A percentile compares a stretch with the other conserved stretches of the same genome.
Evolutionary conservation across 2,888 invertebrate genomes (phyloP).

Genomic region (Brachyptera putata): DNA sequence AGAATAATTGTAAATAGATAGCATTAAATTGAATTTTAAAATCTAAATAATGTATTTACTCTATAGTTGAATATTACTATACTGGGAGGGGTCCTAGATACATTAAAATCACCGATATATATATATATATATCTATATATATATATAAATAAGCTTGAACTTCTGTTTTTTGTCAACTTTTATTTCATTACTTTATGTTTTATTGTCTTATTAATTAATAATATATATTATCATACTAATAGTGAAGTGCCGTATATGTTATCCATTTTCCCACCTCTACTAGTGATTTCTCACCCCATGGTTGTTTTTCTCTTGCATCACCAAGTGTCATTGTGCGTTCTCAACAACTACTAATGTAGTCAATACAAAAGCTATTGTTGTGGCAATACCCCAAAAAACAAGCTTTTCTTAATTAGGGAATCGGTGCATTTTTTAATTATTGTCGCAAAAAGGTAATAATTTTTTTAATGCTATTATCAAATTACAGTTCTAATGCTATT

Average conservation of each 20-base stretch:
- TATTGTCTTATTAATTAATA: too few relatives aligned
- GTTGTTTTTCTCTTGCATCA: too few relatives aligned
- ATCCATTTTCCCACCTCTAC: too few relatives aligned
- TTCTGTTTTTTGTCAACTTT: neutral
- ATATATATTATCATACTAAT: too few relatives aligned
- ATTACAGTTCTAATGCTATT: slow-evolving; percentile 31
- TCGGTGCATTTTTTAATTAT: slow-evolving; percentile 29
- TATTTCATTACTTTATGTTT: neutral
- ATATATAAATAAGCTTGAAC: neutral
- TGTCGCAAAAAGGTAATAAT: slow-evolving; percentile 21
- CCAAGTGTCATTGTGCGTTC: too few relatives aligned
- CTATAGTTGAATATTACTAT: slow-evolving; percentile 4
- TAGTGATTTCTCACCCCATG: too few relatives aligned
- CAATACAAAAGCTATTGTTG: too few relatives aligned
- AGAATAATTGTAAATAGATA: slow-evolving; percentile 18
- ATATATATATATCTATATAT: too few relatives aligned
- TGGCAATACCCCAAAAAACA: too few relatives aligned
- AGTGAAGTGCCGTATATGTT: too few relatives aligned
- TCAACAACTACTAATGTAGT: too few relatives aligned
- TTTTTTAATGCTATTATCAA: slow-evolving; percentile 27
- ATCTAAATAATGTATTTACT: slow-evolving; percentile 11
- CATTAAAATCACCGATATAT: too few relatives aligned
- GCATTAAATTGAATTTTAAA: slow-evolving; percentile 11
- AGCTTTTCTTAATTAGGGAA: slow-evolving; percentile 28
- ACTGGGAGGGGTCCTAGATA: slow-evolving; percentile 3